These are phyloP conservation scores for Rugalucina vietnamica DNA, from an alignment of 2,888 invertebrate species.

Conservation along the genomic window DNA sequence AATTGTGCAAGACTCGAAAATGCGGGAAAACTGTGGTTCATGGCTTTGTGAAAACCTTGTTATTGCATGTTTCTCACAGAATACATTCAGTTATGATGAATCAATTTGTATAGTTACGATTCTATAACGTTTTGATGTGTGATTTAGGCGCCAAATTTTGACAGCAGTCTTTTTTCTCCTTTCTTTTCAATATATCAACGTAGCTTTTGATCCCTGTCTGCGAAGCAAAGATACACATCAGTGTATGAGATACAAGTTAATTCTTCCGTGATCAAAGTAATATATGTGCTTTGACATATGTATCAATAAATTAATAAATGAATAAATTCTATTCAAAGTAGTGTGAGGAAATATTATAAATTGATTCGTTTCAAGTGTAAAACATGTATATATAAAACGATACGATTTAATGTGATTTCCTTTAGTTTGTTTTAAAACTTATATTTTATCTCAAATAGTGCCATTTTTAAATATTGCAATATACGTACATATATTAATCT, in stretches of 20 bases:
- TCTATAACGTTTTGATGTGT: not conserved
- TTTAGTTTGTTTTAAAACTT: too few relatives aligned
- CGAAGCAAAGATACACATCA: not conserved
- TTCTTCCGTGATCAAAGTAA: too few relatives aligned
- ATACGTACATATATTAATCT: too few relatives aligned
- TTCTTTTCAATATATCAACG: not conserved
- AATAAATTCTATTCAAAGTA: too few relatives aligned
- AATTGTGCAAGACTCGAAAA: constrained; percentile 2
- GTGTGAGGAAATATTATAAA: too few relatives aligned
- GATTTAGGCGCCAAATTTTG: constrained; percentile 9
- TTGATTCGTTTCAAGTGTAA: too few relatives aligned
- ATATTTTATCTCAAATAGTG: too few relatives aligned
- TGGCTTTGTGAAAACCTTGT: not conserved
- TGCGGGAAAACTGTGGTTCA: not conserved
- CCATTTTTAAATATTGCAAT: too few relatives aligned
- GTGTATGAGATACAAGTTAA: not conserved
- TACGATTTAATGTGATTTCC: too few relatives aligned
- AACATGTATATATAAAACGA: too few relatives aligned
- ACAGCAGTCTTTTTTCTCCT: not conserved
- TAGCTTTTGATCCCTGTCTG: not conserved
- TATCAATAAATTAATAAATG: too few relatives aligned
- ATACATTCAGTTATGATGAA: not conserved
- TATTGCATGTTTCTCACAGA: not conserved
- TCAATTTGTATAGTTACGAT: not conserved
- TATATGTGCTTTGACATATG: too few relatives aligned